A percentile compares a stretch with the other conserved stretches of the same genome.
Conservation (phyloP, 2,113 vertebrate genomes). For the Nycticorax nycticorax region DNA sequence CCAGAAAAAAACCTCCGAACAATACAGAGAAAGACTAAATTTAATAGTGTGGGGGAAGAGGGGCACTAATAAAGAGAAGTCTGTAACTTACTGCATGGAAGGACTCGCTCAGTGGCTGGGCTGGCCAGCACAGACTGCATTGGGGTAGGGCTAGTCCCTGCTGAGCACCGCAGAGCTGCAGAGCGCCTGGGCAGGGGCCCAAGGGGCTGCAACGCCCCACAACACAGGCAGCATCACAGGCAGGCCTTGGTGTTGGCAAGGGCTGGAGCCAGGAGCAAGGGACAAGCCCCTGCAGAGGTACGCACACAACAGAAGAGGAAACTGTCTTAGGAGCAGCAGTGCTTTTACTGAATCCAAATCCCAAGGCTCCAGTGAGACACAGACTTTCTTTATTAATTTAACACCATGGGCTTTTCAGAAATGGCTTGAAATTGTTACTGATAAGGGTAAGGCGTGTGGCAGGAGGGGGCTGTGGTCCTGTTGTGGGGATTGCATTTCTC, state of each 20-base stretch:
- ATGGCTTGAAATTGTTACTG: neutral
- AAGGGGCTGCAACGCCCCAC: neutral
- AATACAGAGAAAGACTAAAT: neutral
- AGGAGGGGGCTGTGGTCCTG: neutral
- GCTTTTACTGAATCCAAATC: neutral
- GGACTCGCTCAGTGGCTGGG: neutral
- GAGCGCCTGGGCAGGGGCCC: neutral
- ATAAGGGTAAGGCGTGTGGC: neutral
- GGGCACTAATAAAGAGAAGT: slow-evolving; percentile 3
- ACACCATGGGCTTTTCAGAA: neutral
- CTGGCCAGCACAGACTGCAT: neutral
- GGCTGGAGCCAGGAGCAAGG: neutral
- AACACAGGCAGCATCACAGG: neutral
- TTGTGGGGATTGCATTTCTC: neutral
- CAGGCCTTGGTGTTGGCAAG: neutral
- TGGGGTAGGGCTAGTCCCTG: neutral
- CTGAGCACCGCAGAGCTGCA: neutral
- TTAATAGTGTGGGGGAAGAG: neutral
- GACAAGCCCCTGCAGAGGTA: neutral
- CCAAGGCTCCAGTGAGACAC: neutral
- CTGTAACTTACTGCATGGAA: neutral
- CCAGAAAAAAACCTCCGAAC: neutral
- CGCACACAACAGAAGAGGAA: neutral
- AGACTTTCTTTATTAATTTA: neutral
- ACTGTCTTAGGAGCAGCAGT: neutral